Evolutionary conservation across 2,113 vertebrate genomes (phyloP).

Genomic region (Dendrocopos noguchii): DNA sequence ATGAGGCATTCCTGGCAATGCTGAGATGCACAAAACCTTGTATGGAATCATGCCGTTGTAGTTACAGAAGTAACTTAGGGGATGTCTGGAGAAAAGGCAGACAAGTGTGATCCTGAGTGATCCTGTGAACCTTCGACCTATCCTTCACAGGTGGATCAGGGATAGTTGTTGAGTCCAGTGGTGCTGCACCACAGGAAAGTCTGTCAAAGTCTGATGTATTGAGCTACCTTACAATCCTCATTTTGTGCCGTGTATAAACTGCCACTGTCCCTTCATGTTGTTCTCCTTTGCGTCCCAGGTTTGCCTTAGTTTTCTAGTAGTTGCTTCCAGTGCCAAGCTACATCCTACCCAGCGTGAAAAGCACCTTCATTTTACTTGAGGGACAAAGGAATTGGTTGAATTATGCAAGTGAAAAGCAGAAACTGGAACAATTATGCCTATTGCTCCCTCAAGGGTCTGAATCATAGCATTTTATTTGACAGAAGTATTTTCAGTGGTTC

Average conservation of each 20-base stretch:
- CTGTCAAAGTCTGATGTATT: not conserved
- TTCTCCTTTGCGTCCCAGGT: not conserved
- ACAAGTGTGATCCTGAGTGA: not conserved
- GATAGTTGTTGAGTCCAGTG: not conserved
- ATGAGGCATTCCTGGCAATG: not conserved
- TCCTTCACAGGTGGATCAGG: not conserved
- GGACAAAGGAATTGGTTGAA: slow-evolving; percentile 10
- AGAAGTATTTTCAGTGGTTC: slow-evolving; percentile 6
- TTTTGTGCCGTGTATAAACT: not conserved
- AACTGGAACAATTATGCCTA: slow-evolving; percentile 34
- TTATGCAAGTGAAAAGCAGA: slow-evolving; percentile 46
- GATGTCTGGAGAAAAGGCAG: not conserved
- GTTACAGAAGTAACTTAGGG: not conserved
- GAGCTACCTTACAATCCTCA: not conserved
- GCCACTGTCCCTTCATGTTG: not conserved
- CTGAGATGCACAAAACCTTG: not conserved
- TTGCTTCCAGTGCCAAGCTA: not conserved
- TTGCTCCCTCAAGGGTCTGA: slow-evolving; percentile 23
- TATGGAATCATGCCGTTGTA: not conserved
- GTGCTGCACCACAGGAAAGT: not conserved
- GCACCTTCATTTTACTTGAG: slow-evolving; percentile 39
- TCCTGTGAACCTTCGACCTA: not conserved
- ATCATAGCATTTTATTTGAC: slow-evolving; percentile 22
- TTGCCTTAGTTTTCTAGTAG: not conserved
- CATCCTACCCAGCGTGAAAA: not conserved